Evolutionary conservation across 2,888 invertebrate species (phyloP), one percentile per base, ranked within the genome.

Genomic region (Drosophila subsilvestris): DNA sequence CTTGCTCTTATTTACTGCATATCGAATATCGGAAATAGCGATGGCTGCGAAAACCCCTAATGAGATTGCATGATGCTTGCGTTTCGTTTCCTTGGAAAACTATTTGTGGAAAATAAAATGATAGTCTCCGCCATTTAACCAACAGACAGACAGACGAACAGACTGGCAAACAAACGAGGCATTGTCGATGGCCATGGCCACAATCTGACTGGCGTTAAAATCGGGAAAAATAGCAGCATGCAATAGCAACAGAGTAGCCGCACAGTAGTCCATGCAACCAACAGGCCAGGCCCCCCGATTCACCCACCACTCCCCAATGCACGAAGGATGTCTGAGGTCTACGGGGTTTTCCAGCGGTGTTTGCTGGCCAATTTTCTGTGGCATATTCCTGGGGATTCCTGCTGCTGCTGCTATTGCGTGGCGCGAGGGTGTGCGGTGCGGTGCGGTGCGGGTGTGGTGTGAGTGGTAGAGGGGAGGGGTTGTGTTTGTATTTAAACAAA

Each of bases 401-500:
- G 42, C 12, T 7, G 22, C 10, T 17, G 20, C 25, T 25, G 25
- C 6, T 22, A 22, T 22, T 5, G 22, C 18, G 10, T 1, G 12
- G 22, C 22, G 53, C 2, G 14, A 2, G n/a, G 29, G 32, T 18
- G 51, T 32, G 10, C 0, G 20, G 10, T 5, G 1, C n/a, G n/a
- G n/a, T 29, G 17, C 10, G 18, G 20, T 22, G 5, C 3, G 10
- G 22, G 20, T 32, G 32, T 12, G 32, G 5, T 6, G 22, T 22
- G 22, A 22, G 22, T 4, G 22, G 22, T 1, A 2, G 22, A 6
- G 22, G 27, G 42, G 32, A 1, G 14, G 42, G 22, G 62, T 76
- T 12, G 12, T 37, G 32, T 37, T 37, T 37, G 7, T 78, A 76
- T 80, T 88, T 86, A 76, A 84, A 84, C 86, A 83, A 83, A 86